phyloP scores from a whole-genome alignment of 2,888 invertebrate species.

The Epinotia nisella region DNA sequence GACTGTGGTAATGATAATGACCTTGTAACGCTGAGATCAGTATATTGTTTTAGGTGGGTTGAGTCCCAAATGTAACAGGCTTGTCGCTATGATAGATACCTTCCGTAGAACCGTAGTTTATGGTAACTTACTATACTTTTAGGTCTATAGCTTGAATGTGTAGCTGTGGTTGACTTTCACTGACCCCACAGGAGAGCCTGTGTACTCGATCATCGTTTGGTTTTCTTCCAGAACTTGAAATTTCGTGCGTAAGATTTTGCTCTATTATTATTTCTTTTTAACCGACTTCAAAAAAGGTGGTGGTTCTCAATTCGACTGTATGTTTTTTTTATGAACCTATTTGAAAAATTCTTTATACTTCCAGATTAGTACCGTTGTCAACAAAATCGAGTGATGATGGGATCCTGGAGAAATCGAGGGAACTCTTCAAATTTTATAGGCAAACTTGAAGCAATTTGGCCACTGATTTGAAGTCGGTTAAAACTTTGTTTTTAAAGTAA shows the following conservation, averaged over 20 bases:
- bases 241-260: not conserved
- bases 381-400: no score
- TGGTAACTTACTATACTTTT: not conserved
- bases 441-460: no score
- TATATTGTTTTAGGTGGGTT: constrained; percentile 38
- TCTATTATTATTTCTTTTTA: not conserved
- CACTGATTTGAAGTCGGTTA: no score
- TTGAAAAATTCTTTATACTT: no score
- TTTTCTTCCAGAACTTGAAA: not conserved
- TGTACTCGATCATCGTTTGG: not conserved
- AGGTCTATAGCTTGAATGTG: constrained; percentile 4
- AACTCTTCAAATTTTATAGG: no score
- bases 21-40: constrained; percentile 59
- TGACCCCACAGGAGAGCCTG: not conserved
- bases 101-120: not conserved
- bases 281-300: no score
- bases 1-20: constrained; percentile 77
- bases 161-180: constrained; percentile 24
- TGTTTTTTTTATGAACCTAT: no score
- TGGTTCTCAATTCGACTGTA: no score
- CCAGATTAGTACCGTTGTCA: no score
- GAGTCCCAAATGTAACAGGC: constrained; percentile 13
- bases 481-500: no score
- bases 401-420: no score
- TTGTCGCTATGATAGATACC: constrained; percentile 9